Evolutionary conservation across 1,140 invertebrate genomes (phyloP).

Genomic region (Cydia strobilella): DNA sequence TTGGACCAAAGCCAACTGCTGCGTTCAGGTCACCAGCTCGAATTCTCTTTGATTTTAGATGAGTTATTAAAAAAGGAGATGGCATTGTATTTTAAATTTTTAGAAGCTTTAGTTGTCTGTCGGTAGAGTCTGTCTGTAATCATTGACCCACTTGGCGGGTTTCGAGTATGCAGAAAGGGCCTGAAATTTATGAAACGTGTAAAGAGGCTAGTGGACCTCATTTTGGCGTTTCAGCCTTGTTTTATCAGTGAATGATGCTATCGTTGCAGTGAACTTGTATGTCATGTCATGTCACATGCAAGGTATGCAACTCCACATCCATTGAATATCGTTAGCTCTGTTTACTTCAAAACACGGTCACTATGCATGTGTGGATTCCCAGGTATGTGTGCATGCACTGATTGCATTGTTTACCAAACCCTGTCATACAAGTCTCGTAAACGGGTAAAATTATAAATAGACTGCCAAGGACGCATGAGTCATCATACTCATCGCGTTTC

Average conservation of each 20-base stretch:
- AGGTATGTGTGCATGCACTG: constrained; percentile 18
- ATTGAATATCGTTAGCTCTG: constrained; percentile 14
- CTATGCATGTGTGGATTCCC: background rate
- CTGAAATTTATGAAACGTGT: too few relatives aligned
- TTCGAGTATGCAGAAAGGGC: background rate
- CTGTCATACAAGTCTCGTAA: constrained; percentile 17
- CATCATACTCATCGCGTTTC: background rate
- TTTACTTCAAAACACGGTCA: constrained; percentile 20
- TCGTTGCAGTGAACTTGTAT: background rate
- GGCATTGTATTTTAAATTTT: background rate
- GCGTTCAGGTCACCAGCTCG: constrained; percentile 42
- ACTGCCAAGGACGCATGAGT: background rate
- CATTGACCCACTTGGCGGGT: background rate
- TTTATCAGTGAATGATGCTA: background rate
- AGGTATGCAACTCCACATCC: background rate
- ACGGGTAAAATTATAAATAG: constrained; percentile 24
- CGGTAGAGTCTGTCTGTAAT: background rate
- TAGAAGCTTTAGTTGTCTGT: background rate
- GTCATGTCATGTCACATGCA: background rate
- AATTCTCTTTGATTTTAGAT: constrained; percentile 40
- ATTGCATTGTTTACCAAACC: constrained; percentile 30
- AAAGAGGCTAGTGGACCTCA: too few relatives aligned
- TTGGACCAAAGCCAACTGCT: constrained; percentile 43
- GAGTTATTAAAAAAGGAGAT: constrained; percentile 2
- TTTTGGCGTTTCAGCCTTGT: too few relatives aligned